A percentile compares a stretch with the other conserved stretches of the same genome.
These are phyloP conservation scores for Pitta sordida DNA, from an alignment of 2,113 vertebrate genomes.

Conservation along the genomic window DNA sequence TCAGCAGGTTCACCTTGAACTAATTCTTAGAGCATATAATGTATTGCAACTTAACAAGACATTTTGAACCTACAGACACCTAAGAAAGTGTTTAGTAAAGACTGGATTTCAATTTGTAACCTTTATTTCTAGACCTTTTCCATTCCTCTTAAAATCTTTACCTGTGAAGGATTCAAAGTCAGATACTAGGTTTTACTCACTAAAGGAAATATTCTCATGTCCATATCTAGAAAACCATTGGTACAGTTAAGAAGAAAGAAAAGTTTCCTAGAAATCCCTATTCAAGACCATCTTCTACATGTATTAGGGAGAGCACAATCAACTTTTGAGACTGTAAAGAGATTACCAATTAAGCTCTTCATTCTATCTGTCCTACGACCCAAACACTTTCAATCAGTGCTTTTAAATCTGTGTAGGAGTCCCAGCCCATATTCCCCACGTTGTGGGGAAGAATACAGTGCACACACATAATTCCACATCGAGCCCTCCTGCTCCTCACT, in stretches of 20 bases:
- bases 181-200: neutral
- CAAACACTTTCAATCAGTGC: neutral
- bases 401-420: neutral
- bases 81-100: neutral
- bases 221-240: neutral
- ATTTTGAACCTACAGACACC: neutral
- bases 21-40: neutral
- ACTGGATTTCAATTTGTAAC: neutral
- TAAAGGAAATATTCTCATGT: neutral
- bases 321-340: neutral
- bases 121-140: neutral
- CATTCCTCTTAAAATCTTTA: neutral
- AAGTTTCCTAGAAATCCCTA: neutral
- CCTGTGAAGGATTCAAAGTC: neutral
- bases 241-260: neutral
- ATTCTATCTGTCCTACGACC: accelerated
- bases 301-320: neutral
- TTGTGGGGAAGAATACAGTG: neutral
- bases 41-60: neutral
- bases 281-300: no score
- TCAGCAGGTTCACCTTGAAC: neutral
- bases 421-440: neutral
- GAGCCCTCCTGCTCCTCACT: neutral
- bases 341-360: neutral
- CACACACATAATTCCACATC: neutral